Percentiles rank a stretch among this genome's conserved stretches.
Conservation (phyloP, 2,888 invertebrate genomes). For the Orchesella flavescens region DNA sequence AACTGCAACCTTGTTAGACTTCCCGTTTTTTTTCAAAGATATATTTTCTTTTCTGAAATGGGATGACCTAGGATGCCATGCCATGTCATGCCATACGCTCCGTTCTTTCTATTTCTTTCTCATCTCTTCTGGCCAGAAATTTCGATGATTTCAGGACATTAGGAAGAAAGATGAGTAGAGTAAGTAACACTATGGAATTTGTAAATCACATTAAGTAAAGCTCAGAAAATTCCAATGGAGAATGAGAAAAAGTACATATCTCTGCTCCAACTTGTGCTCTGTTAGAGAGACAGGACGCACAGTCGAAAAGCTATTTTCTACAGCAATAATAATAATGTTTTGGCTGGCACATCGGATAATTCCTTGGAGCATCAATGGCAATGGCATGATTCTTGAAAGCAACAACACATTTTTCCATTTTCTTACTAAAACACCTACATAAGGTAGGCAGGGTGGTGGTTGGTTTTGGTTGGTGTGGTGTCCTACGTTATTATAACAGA, state of each 20-base stretch:
- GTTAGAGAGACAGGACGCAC: neutral
- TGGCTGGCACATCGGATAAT: conserved; percentile 25
- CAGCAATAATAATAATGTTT: conserved; percentile 26
- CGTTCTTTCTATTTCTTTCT: neutral
- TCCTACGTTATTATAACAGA: neutral
- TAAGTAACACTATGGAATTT: conserved; percentile 22
- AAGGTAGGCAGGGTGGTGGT: too few species aligned
- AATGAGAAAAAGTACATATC: conserved; percentile 3
- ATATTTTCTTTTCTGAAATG: too few species aligned
- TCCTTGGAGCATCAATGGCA: neutral
- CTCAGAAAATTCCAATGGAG: neutral
- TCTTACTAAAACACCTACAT: neutral
- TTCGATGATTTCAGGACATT: conserved; percentile 26
- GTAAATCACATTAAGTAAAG: neutral
- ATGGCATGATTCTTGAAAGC: conserved; percentile 15
- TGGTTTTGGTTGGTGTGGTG: too few species aligned
- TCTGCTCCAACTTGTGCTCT: neutral
- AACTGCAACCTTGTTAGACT: conserved; percentile 23
- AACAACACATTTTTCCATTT: conserved; percentile 35
- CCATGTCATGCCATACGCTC: neutral
- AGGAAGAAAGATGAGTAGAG: conserved; percentile 12
- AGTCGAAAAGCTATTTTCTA: conserved; percentile 31
- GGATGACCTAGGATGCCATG: too few species aligned
- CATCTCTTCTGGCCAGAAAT: neutral
- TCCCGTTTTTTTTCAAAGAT: too few species aligned